Evolutionary conservation across 2,113 vertebrate genomes (phyloP).

Genomic region (Sinocyclocheilus rhinocerous): DNA sequence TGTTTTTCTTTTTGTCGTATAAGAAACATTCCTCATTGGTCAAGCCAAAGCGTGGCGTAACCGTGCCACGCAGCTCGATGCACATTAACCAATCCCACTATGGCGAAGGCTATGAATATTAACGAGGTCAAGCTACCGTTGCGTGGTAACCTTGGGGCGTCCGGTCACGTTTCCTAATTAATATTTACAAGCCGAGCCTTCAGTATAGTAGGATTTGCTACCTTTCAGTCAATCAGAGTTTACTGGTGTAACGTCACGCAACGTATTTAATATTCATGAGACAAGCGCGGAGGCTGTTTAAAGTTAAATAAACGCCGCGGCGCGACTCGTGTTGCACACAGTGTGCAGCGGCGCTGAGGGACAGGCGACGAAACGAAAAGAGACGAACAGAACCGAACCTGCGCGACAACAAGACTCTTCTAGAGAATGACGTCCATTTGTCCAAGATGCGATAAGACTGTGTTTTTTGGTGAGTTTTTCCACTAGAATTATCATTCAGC

Average conservation of each 20-base stretch:
- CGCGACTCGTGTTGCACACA: slow-evolving; percentile 29
- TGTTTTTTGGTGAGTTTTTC: slow-evolving; percentile 54
- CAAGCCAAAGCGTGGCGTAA: not conserved
- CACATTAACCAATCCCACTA: not conserved
- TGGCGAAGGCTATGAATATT: not conserved
- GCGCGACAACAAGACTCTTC: slow-evolving; percentile 18
- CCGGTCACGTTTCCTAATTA: slow-evolving; percentile 9
- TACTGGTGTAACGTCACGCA: not conserved
- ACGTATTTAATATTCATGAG: slow-evolving; percentile 22
- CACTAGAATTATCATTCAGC: not conserved
- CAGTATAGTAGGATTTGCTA: not conserved
- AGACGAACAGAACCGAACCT: slow-evolving; percentile 20
- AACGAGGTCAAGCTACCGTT: not conserved
- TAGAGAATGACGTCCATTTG: slow-evolving; percentile 51
- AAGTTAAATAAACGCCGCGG: slow-evolving; percentile 46
- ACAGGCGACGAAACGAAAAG: not conserved
- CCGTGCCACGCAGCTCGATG: slow-evolving; percentile 23
- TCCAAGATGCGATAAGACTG: slow-evolving; percentile 54
- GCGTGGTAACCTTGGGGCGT: slow-evolving; percentile 10
- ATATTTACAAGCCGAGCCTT: slow-evolving; percentile 12
- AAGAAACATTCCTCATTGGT: not conserved
- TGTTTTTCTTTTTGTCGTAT: not conserved
- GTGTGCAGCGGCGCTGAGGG: not conserved
- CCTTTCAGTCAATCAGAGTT: not conserved
- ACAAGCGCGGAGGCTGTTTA: slow-evolving; percentile 11